A percentile compares a stretch with the other conserved stretches of the same genome.
These are phyloP conservation scores for Meleagris gallopavo DNA, from an alignment of 2,113 vertebrate species.

Conservation along the genomic window DNA sequence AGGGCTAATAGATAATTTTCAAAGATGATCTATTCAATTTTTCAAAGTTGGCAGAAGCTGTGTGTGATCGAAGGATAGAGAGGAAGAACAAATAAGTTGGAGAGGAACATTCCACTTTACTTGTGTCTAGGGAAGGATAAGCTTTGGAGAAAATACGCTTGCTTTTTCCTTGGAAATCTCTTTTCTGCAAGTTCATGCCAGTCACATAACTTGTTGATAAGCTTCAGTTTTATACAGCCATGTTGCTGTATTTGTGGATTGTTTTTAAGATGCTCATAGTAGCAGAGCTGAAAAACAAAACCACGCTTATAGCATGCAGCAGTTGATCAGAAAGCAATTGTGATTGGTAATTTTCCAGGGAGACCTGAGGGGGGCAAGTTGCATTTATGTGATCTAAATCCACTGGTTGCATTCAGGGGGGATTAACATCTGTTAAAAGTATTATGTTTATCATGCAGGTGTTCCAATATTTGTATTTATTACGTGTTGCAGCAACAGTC, in stretches of 20 bases:
- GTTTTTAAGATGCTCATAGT: background rate
- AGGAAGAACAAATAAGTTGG: background rate
- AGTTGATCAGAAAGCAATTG: slow-evolving; percentile 51
- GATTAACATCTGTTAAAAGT: slow-evolving; percentile 87
- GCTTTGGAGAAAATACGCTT: background rate
- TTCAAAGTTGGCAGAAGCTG: background rate
- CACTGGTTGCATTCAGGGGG: slow-evolving; percentile 63
- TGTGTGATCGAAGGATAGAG: background rate
- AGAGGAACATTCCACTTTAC: background rate
- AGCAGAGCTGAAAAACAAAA: slow-evolving; percentile 22
- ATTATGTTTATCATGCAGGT: slow-evolving; percentile 83
- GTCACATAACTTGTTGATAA: background rate
- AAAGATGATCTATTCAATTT: background rate
- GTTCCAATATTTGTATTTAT: slow-evolving; percentile 87
- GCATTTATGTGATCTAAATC: slow-evolving; percentile 77
- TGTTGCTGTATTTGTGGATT: background rate
- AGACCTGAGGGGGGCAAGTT: slow-evolving; percentile 67
- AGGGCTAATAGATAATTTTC: slow-evolving; percentile 14
- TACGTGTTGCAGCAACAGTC: slow-evolving; percentile 82
- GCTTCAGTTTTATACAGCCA: background rate
- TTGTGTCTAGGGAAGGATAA: background rate
- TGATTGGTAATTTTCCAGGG: slow-evolving; percentile 72
- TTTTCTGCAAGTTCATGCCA: background rate
- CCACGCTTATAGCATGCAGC: background rate
- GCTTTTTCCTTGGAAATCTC: background rate